These are phyloP conservation scores for Trogon surrucura DNA, from an alignment of 2,113 vertebrate species.

Conservation along the genomic window DNA sequence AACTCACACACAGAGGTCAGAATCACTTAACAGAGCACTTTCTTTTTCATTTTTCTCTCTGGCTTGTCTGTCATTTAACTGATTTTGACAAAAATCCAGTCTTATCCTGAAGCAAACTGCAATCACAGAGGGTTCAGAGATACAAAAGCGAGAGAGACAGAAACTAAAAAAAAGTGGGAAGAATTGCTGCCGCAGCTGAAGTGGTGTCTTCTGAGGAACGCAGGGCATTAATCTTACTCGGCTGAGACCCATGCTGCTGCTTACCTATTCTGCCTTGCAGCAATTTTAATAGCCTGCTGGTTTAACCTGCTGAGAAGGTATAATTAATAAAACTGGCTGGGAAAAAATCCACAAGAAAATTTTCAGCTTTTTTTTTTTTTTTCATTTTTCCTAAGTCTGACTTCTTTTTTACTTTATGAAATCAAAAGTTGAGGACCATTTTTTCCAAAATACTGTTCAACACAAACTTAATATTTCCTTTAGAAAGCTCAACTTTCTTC, in stretches of 20 bases:
- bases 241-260: slow-evolving; percentile 27
- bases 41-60: slow-evolving; percentile 22
- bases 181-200: slow-evolving; percentile 36
- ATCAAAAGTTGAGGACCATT: neutral
- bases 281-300: slow-evolving; percentile 52
- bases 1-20: neutral
- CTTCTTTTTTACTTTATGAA: neutral
- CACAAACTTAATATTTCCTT: neutral
- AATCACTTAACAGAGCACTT: slow-evolving; percentile 1
- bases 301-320: slow-evolving; percentile 59
- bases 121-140: neutral
- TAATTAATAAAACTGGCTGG: slow-evolving; percentile 62
- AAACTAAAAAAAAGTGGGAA: neutral
- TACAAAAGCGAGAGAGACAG: neutral
- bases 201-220: slow-evolving; percentile 21
- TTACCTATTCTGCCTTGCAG: slow-evolving; percentile 56
- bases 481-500: neutral
- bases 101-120: slow-evolving; percentile 17
- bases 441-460: neutral
- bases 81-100: slow-evolving; percentile 34
- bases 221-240: slow-evolving; percentile 52
- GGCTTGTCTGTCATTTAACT: neutral
- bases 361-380: neutral
- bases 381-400: neutral
- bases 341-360: slow-evolving; percentile 6